These are phyloP conservation scores for Liasis olivaceus DNA, from an alignment of 2,797 vertebrate species.

Conservation along the genomic window DNA sequence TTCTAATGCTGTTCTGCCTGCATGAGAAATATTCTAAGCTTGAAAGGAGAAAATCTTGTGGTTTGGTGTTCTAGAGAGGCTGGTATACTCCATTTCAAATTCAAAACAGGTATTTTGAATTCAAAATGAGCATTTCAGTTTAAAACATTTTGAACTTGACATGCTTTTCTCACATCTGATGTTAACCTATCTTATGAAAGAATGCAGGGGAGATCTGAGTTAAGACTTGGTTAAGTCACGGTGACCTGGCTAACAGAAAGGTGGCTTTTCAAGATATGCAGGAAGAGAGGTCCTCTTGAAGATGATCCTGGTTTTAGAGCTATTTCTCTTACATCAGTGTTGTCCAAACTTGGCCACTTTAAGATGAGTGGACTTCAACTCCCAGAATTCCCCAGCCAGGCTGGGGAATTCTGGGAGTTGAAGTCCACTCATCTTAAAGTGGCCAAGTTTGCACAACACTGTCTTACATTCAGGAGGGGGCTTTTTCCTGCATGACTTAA, in stretches of 20 bases:
- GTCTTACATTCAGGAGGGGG: not conserved
- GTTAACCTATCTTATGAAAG: conserved; percentile 6
- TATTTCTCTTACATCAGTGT: not conserved
- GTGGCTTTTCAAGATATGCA: not conserved
- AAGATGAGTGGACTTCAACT: too few relatives aligned
- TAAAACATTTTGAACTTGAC: too few relatives aligned
- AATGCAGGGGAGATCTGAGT: not conserved
- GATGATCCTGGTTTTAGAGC: not conserved
- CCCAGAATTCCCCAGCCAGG: too few relatives aligned
- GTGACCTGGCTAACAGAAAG: not conserved
- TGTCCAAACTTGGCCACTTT: too few relatives aligned
- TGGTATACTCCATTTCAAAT: not conserved
- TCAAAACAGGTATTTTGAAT: not conserved
- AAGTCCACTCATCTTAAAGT: too few relatives aligned
- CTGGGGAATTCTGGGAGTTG: too few relatives aligned
- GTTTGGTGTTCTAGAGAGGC: not conserved
- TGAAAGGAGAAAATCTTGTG: not conserved
- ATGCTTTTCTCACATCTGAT: too few relatives aligned
- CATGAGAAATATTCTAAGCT: not conserved
- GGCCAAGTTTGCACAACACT: too few relatives aligned
- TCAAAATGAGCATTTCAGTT: not conserved
- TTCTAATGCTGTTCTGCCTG: not conserved
- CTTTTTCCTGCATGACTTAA: not conserved
- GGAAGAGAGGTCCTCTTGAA: not conserved
- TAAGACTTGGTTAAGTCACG: not conserved